Conservation (phyloP, 2,888 invertebrate species). For the Hypercompe scribonia region DNA sequence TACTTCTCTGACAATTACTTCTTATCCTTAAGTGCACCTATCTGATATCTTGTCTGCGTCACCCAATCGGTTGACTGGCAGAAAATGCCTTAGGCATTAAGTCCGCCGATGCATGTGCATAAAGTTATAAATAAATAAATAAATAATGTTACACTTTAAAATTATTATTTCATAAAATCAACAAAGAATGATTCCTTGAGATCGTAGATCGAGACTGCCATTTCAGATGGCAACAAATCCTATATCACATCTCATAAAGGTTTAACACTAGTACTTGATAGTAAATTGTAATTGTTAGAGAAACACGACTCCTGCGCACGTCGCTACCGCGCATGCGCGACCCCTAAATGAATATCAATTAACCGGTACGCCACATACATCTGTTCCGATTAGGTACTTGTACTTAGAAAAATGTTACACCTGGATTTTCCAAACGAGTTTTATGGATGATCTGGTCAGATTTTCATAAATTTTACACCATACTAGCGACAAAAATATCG, state of each 20-base stretch:
- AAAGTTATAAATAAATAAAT: too few relatives aligned
- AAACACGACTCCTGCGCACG: constrained; percentile 28
- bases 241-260: neutral
- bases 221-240: neutral
- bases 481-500: too few relatives aligned
- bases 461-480: neutral
- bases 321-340: constrained; percentile 41
- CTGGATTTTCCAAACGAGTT: neutral
- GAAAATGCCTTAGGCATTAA: too few relatives aligned
- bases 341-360: constrained; percentile 53
- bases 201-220: neutral
- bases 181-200: neutral
- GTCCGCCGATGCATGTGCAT: too few relatives aligned
- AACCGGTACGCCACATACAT: constrained; percentile 65
- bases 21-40: too few relatives aligned
- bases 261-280: neutral
- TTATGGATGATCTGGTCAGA: neutral
- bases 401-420: constrained; percentile 33
- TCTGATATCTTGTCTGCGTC: too few relatives aligned
- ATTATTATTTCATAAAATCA: neutral
- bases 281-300: constrained; percentile 42
- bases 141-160: too few relatives aligned
- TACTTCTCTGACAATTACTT: too few relatives aligned
- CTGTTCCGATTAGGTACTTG: constrained; percentile 58
- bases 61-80: too few relatives aligned